Base-by-base conservation (phyloP, 2,888 invertebrate genomes). In the Sarcophaga caerulescens region DNA sequence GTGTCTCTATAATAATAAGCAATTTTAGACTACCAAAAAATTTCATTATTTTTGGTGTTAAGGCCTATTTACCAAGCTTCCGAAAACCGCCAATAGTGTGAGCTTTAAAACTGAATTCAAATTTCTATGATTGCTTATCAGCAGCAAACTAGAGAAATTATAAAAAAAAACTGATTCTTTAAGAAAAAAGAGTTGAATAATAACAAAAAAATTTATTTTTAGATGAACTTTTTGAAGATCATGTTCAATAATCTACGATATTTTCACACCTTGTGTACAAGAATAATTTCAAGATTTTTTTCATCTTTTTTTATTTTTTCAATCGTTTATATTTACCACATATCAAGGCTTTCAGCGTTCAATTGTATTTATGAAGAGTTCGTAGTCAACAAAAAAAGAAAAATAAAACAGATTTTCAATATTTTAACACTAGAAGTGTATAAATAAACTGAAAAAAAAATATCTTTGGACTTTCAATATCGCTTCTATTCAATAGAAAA, bases 161-260 rank as follows among this genome's bases (percentile, higher is more conserved):
- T 8, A 35, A 35, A 10, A 35, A 35, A 8, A 35, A 10, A 8
- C 35, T 35, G 2, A 35, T 35, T 35, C 8, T 10, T 35, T 35
- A 35, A 35, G 6, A 6, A 17, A 35, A 52, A 52, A 12, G 17
- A 17, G 52, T 17, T 14, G 52, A 14, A 52, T 17, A 14, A 52
- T 52, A 52, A 52, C 17, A 68, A 68, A 6, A 47, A 21, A 0
- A 68, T 21, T 14, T 68, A 44, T 66, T 76, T 75, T 75, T 23
- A 63, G 63, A 52, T 45, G 65, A 78, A 69, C 45, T 68, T 68
- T 35, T 60, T 68, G 59, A 69, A 60, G 68, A 77, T 60, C 60
- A 69, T 68, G 14, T 59, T 57, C 5, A 66, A 44, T 4, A 65
- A 66, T 35, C 12, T 12, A 52, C 12, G 35, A 75, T 3, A 8